Evolutionary conservation across 2,888 invertebrate species (phyloP), one percentile per base, ranked within the genome.

Genomic region (Dicyrtomina minuta): DNA sequence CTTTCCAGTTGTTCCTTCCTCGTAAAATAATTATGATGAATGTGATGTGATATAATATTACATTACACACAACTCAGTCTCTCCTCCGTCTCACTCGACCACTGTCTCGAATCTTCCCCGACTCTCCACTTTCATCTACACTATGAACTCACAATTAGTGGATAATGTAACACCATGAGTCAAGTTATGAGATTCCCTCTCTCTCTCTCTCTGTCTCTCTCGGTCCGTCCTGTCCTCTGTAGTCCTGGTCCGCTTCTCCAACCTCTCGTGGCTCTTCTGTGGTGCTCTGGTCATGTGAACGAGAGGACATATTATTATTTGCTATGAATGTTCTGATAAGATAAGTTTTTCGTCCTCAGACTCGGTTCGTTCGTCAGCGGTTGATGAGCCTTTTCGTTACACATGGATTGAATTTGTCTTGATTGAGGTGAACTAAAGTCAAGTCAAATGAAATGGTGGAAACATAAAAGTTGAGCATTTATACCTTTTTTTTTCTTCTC

Each of bases 1-100:
- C 64, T 64, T 69, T 59, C 64, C 64, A 64, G 51, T 64, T 58
- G 39, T 58, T 53, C 51, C 53, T 53, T 64, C 51, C 51, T 53
- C 64, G 24, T 64, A 49, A 15, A 67, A 67, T 67, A 59, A 67
- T 67, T 67, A 59, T 43, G 65, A 65, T 53, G 65, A 65, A 64
- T 64, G 64, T 49, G 64, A 39, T 41, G 55, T 51, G 44, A 46
- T 61, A 61, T 46, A 46, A 33, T 33, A 33, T 33, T 33, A 33
- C 8, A 33, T 33, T 33, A 33, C 33, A 33, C 33, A 8, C 8
- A 33, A 27, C 46, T 61, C 61, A 46, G 4, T 39, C 58, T n/a
- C 46, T 46, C 17, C 33, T 27, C 33, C 2, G 33, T 33, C 33
- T 33, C 8, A 8, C n/a, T n/a, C n/a, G n/a, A n/a, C n/a, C n/a